Percentiles rank a stretch among this genome's conserved stretches.
These are phyloP conservation scores for Xiphophorus hellerii DNA, from an alignment of 2,113 vertebrate genomes.

Conservation along the genomic window DNA sequence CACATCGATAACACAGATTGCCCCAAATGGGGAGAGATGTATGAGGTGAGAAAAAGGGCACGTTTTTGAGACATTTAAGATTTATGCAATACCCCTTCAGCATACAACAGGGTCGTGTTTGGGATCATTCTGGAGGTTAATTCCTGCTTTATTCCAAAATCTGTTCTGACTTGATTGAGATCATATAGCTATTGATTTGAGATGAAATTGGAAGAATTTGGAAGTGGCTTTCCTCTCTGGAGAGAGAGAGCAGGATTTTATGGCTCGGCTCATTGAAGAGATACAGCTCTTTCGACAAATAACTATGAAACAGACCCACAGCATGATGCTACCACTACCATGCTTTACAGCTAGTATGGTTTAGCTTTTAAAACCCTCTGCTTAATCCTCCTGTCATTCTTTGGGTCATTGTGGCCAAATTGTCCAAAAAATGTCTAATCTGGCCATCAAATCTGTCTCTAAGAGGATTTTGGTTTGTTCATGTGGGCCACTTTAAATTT, in stretches of 20 bases:
- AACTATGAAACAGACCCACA: too few relatives aligned
- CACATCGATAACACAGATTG: constrained; percentile 85
- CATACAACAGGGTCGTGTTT: background rate
- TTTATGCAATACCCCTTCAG: background rate
- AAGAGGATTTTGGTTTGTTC: too few relatives aligned
- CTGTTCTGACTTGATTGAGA: background rate
- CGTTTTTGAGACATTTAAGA: background rate
- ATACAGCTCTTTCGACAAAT: background rate
- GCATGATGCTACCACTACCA: too few relatives aligned
- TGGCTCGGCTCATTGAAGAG: background rate
- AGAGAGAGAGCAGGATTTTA: too few relatives aligned
- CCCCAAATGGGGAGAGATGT: constrained; percentile 90
- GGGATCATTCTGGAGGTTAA: background rate
- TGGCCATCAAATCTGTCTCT: too few relatives aligned
- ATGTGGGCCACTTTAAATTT: background rate
- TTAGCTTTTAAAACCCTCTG: too few relatives aligned
- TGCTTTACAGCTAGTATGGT: too few relatives aligned
- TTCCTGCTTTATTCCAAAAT: background rate
- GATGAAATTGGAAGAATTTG: background rate
- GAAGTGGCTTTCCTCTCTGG: too few relatives aligned
- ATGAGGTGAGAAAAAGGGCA: constrained; percentile 82
- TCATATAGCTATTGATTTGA: background rate
- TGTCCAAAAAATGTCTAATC: too few relatives aligned
- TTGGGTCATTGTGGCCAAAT: too few relatives aligned
- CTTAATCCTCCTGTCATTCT: too few relatives aligned